A percentile compares a stretch with the other conserved stretches of the same genome.
Evolutionary conservation across 2,113 vertebrate species (phyloP).

Genomic region (Globicephala melas): DNA sequence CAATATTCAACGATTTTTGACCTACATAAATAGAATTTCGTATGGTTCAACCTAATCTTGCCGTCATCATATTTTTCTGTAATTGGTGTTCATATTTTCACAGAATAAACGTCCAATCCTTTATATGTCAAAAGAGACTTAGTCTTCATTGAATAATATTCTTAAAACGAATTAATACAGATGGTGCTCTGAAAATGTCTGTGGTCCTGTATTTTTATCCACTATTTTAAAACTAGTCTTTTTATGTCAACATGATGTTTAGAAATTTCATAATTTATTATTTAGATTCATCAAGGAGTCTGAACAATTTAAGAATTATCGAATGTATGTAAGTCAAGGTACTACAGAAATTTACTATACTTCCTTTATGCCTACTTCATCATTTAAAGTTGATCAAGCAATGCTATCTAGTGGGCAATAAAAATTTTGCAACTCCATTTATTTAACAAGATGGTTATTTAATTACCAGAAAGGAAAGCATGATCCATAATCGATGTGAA

Average conservation of each 20-base stretch:
- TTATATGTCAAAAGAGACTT: background rate
- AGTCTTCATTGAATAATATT: background rate
- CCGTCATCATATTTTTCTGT: background rate
- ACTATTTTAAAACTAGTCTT: background rate
- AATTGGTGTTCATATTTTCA: background rate
- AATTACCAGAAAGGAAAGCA: background rate
- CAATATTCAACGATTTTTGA: background rate
- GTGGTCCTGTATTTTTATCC: background rate
- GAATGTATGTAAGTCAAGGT: background rate
- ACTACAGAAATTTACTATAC: background rate
- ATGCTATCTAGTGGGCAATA: background rate
- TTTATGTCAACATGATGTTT: background rate
- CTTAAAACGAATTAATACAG: background rate
- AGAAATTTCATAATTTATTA: background rate
- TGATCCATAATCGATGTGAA: background rate
- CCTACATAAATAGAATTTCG: background rate
- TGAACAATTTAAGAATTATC: background rate
- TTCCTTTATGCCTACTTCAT: background rate
- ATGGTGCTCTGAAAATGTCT: slow-evolving; percentile 16
- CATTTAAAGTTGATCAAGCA: background rate
- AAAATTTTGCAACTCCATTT: background rate
- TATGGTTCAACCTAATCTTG: background rate
- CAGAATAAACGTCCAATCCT: background rate
- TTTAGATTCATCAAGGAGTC: background rate
- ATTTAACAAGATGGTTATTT: background rate